Evolutionary conservation across 2,888 invertebrate genomes (phyloP).

Genomic region (Mythimna pallens): DNA sequence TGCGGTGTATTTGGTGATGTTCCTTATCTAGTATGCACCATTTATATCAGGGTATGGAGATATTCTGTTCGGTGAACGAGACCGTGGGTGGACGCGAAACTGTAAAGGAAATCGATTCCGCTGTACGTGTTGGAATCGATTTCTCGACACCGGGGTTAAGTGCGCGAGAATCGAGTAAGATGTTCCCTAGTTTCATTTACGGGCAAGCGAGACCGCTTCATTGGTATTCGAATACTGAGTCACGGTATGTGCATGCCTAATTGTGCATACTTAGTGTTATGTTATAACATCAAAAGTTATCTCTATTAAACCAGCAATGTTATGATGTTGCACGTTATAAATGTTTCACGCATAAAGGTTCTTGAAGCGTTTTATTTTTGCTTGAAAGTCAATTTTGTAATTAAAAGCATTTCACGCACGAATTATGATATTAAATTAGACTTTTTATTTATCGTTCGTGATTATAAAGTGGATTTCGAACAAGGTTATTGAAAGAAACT

Average conservation of each 20-base stretch:
- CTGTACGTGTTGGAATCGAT: conserved; percentile 80
- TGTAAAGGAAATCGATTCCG: conserved; percentile 83
- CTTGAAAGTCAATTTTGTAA: conserved; percentile 21
- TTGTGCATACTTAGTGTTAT: conserved; percentile 56
- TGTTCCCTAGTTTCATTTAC: conserved; percentile 72
- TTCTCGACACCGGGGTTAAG: conserved; percentile 84
- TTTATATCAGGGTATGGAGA: conserved; percentile 74
- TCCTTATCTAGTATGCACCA: conserved; percentile 61
- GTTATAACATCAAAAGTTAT: conserved; percentile 41
- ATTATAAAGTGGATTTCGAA: conserved; percentile 12
- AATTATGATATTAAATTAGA: conserved; percentile 6
- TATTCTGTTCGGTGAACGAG: conserved; percentile 70
- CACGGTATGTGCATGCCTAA: conserved; percentile 60
- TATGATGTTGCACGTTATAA: conserved; percentile 48
- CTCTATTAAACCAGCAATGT: conserved; percentile 45
- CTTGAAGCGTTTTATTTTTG: too few relatives aligned
- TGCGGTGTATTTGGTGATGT: conserved; percentile 53
- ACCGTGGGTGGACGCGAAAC: conserved; percentile 83
- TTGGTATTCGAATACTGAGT: conserved; percentile 49
- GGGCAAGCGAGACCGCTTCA: conserved; percentile 58
- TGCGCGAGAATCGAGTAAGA: conserved; percentile 82
- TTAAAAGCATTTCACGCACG: conserved; percentile 13
- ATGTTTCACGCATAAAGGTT: conserved; percentile 39
- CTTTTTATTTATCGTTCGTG: conserved; percentile 16
- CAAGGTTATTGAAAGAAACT: conserved; percentile 26